Conservation (phyloP, 53 echinoderm and acorn worm genomes). For the Zoroaster sp. region DNA sequence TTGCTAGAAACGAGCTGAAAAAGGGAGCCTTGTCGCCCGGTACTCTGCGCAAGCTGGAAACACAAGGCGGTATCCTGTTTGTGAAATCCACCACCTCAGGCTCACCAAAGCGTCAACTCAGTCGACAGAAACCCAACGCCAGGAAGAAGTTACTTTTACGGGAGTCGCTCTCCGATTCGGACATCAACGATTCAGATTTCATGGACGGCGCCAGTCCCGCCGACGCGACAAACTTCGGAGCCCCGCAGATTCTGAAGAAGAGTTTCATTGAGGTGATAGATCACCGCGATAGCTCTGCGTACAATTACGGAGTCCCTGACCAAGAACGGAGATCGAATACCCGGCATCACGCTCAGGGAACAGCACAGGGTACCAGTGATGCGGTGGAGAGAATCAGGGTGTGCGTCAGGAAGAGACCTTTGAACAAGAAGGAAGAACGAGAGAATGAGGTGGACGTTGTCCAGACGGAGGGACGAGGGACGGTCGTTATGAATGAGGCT, state of each 20-base stretch:
- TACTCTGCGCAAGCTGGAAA: slow-evolving; percentile 52
- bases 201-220: background rate
- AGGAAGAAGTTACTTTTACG: slow-evolving; percentile 5
- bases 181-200: slow-evolving; percentile 13
- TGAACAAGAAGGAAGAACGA: slow-evolving; percentile 78
- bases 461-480: slow-evolving; percentile 51
- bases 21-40: background rate
- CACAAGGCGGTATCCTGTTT: slow-evolving; percentile 55
- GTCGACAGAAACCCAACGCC: background rate
- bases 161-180: slow-evolving; percentile 63
- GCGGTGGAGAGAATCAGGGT: slow-evolving; percentile 70
- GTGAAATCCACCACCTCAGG: slow-evolving; percentile 15
- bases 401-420: slow-evolving; percentile 87
- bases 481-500: slow-evolving; percentile 75
- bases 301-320: slow-evolving; percentile 87
- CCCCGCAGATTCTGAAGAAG: slow-evolving; percentile 23
- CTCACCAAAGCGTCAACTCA: background rate
- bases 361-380: background rate
- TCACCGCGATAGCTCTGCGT: slow-evolving; percentile 46
- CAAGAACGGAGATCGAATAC: background rate
- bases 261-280: slow-evolving; percentile 63
- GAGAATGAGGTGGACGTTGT: slow-evolving; percentile 79
- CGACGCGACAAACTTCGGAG: slow-evolving; percentile 2
- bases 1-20: slow-evolving; percentile 8
- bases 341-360: background rate